A percentile compares a stretch with the other conserved stretches of the same genome.
These are phyloP conservation scores for Saguinus midas DNA, from an alignment of 2,113 vertebrate species.

Conservation along the genomic window DNA sequence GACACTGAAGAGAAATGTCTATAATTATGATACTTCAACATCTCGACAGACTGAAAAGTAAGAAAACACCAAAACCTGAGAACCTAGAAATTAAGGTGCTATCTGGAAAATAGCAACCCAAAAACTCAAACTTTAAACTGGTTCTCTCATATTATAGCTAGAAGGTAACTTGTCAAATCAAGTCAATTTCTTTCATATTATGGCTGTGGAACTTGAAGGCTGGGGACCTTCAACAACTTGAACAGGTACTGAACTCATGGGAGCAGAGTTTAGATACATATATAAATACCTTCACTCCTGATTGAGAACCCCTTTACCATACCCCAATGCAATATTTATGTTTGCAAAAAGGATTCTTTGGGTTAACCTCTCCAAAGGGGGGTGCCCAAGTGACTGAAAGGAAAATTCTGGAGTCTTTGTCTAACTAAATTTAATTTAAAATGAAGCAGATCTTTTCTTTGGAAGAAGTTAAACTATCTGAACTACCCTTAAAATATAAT, in stretches of 20 bases:
- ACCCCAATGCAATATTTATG: background rate
- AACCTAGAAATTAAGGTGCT: conserved; percentile 5
- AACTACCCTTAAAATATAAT: background rate
- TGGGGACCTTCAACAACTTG: background rate
- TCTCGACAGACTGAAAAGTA: background rate
- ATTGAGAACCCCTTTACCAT: background rate
- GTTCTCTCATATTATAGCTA: background rate
- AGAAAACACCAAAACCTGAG: background rate
- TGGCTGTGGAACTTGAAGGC: background rate
- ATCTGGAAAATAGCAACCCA: background rate
- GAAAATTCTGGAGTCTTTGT: background rate
- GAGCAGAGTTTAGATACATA: background rate
- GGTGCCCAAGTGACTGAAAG: background rate
- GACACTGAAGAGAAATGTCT: background rate
- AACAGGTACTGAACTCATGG: background rate
- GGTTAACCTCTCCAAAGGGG: background rate
- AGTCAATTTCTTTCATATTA: background rate
- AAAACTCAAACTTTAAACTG: background rate
- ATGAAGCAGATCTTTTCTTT: background rate
- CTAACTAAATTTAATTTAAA: background rate
- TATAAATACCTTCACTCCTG: background rate
- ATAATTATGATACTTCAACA: background rate
- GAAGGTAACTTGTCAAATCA: background rate
- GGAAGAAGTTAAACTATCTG: background rate
- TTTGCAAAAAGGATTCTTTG: background rate